These are phyloP conservation scores for Gadopsis bispinosus DNA, from an alignment of 2,797 vertebrate genomes.

Conservation along the genomic window DNA sequence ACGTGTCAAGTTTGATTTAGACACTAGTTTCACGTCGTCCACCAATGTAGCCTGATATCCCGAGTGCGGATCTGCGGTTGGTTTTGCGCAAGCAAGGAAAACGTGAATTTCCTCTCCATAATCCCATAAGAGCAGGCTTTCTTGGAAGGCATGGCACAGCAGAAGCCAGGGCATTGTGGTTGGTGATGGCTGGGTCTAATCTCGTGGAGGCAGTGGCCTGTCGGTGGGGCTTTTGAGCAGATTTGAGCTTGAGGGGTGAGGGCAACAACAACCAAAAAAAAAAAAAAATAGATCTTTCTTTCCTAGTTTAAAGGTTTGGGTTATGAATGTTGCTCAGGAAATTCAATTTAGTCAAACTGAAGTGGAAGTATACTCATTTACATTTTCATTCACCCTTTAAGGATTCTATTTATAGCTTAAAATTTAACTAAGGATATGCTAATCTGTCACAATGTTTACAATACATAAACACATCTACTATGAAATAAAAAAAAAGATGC, in stretches of 20 bases:
- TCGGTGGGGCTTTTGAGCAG: constrained; percentile 72
- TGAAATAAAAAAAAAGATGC: neutral
- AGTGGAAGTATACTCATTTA: constrained; percentile 56
- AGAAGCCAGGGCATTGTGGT: constrained; percentile 71
- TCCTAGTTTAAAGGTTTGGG: constrained; percentile 53
- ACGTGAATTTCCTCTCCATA: constrained; percentile 61
- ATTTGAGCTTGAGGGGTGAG: constrained; percentile 70
- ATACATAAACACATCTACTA: constrained; percentile 30
- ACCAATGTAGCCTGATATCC: constrained; percentile 62
- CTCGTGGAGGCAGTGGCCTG: constrained; percentile 73
- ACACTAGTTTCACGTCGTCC: constrained; percentile 54
- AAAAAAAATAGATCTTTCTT: constrained; percentile 32
- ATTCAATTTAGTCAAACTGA: constrained; percentile 60
- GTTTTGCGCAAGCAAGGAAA: constrained; percentile 51
- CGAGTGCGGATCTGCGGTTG: constrained; percentile 28
- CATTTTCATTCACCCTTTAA: constrained; percentile 55
- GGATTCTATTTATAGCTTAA: constrained; percentile 34
- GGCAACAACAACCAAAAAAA: constrained; percentile 42
- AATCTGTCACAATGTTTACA: constrained; percentile 34
- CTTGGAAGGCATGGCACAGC: constrained; percentile 70
- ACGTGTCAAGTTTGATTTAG: constrained; percentile 82
- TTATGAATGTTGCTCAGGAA: constrained; percentile 46
- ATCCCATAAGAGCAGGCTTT: constrained; percentile 76
- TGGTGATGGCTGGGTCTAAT: constrained; percentile 76
- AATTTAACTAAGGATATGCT: constrained; percentile 27